phyloP scores from a whole-genome alignment of 2,113 vertebrate species.

The Phocoena sinus region DNA sequence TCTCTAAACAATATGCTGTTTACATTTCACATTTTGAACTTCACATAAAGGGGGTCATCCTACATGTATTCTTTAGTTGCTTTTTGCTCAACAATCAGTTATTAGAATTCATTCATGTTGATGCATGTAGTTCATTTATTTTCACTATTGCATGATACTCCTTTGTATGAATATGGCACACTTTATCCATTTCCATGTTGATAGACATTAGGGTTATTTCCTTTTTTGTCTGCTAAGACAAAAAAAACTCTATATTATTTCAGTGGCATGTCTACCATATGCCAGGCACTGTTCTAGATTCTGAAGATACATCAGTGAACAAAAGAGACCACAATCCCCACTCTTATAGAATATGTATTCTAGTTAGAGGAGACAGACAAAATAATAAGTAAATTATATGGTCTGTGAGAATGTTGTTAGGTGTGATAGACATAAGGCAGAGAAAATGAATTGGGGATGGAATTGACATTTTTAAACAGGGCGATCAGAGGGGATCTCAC shows the following conservation, averaged over 20 bases:
- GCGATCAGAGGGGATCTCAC: neutral
- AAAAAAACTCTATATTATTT: neutral
- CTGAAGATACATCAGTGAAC: neutral
- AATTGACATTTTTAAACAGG: neutral
- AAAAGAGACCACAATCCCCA: neutral
- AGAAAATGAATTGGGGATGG: neutral
- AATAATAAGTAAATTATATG: neutral
- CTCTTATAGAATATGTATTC: neutral
- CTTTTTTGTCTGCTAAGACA: neutral
- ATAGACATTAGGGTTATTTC: neutral
- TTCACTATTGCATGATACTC: neutral
- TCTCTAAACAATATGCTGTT: neutral
- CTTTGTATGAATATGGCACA: neutral
- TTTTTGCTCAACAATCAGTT: neutral
- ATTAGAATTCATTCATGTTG: neutral
- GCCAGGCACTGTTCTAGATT: neutral
- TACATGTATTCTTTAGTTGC: neutral
- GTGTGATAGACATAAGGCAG: neutral
- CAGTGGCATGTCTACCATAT: neutral
- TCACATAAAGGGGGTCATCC: neutral
- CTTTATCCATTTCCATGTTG: neutral
- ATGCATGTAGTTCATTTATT: neutral
- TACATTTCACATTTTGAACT: neutral
- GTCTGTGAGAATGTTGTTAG: neutral
- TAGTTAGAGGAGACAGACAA: neutral